phyloP scores from a whole-genome alignment of 2,888 invertebrate genomes.

The Acrobasis repandana region DNA sequence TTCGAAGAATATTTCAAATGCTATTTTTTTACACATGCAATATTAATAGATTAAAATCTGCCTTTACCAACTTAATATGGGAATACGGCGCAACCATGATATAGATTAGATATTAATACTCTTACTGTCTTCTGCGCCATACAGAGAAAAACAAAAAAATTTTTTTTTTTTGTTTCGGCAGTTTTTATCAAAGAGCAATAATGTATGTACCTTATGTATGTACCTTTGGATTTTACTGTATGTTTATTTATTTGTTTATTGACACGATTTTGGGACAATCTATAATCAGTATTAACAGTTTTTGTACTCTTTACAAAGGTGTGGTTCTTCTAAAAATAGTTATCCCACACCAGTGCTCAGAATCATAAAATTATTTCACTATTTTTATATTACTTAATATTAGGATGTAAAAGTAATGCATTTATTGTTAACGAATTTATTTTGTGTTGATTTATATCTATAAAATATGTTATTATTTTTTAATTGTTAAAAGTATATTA shows the following conservation, averaged over 20 bases:
- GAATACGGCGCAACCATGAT: too few relatives aligned
- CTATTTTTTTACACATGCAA: too few relatives aligned
- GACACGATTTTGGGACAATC: neutral
- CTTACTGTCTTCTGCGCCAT: too few relatives aligned
- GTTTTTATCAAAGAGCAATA: too few relatives aligned
- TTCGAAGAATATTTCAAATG: too few relatives aligned
- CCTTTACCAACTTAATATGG: too few relatives aligned
- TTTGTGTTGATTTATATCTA: conserved; percentile 57
- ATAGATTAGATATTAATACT: too few relatives aligned
- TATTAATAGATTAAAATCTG: too few relatives aligned
- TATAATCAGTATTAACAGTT: conserved; percentile 21
- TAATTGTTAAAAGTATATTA: conserved; percentile 44
- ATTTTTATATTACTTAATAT: conserved; percentile 54
- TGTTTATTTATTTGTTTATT: neutral
- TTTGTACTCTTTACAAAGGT: conserved; percentile 28
- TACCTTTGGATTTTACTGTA: too few relatives aligned
- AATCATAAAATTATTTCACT: conserved; percentile 51
- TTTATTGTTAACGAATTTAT: conserved; percentile 81
- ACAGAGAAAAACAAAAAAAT: too few relatives aligned
- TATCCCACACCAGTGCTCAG: conserved; percentile 52
- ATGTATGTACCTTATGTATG: too few relatives aligned
- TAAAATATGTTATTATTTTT: conserved; percentile 52
- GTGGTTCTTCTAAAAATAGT: conserved; percentile 45
- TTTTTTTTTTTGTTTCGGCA: too few relatives aligned
- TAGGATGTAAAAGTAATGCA: conserved; percentile 57